Evolutionary conservation across 2,888 invertebrate species (phyloP).

Genomic region (Sarcophaga variegata): DNA sequence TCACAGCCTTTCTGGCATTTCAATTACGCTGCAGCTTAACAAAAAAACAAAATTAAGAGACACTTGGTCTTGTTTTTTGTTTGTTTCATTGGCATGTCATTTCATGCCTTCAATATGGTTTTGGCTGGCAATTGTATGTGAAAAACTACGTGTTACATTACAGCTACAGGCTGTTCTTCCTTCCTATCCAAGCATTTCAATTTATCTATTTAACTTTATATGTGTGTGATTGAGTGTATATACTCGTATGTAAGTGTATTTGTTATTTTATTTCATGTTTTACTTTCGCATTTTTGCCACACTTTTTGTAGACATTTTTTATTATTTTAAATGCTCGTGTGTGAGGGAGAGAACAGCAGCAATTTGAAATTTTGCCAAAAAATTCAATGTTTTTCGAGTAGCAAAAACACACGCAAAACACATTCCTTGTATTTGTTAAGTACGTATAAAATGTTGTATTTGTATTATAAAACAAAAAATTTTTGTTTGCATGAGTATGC

Average conservation of each 20-base stretch:
- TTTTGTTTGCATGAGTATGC: not conserved
- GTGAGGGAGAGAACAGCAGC: not conserved
- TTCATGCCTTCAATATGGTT: constrained; percentile 44
- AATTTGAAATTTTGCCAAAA: constrained; percentile 42
- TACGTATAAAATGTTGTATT: not conserved
- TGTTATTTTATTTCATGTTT: constrained; percentile 35
- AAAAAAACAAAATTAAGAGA: not conserved
- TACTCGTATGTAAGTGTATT: no score
- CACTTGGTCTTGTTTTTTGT: not conserved
- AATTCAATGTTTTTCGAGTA: not conserved
- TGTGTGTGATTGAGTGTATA: no score
- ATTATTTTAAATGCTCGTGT: not conserved
- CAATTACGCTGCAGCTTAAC: no score
- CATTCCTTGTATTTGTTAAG: not conserved
- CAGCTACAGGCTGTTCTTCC: not conserved
- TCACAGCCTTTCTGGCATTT: no score
- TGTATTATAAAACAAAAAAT: not conserved
- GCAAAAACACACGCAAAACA: not conserved
- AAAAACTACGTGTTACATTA: constrained; percentile 51
- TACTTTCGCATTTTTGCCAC: not conserved
- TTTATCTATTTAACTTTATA: constrained; percentile 40
- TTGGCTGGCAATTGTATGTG: constrained; percentile 24
- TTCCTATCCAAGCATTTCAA: constrained; percentile 6
- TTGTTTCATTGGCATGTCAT: constrained; percentile 41
- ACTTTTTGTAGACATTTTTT: constrained; percentile 2